Conservation (phyloP, 1,140 invertebrate species). For the Scaptomyza pallida region DNA sequence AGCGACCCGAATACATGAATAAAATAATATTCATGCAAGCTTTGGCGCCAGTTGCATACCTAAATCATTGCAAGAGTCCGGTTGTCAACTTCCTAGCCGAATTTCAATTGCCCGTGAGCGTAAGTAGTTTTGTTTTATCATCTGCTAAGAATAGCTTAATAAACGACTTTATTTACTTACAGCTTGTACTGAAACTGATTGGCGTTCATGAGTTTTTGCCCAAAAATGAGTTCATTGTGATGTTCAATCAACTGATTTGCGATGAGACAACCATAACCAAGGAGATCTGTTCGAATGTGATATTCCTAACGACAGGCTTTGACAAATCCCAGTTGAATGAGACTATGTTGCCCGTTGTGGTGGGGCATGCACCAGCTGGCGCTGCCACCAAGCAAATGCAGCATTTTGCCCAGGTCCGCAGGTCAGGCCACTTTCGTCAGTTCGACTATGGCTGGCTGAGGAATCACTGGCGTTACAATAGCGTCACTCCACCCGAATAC, state of each 20-base stretch:
- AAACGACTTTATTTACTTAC: neutral
- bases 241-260: conserved; percentile 84
- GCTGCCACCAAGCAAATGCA: conserved; percentile 90
- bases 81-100: conserved; percentile 75
- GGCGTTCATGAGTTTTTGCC: conserved; percentile 86
- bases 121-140: conserved; percentile 45
- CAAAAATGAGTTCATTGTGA: conserved; percentile 82
- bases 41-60: conserved; percentile 86
- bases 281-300: conserved; percentile 85
- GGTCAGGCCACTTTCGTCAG: conserved; percentile 84
- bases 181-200: conserved; percentile 81
- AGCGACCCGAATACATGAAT: conserved; percentile 87
- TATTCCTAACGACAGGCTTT: conserved; percentile 86
- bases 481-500: conserved; percentile 87
- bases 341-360: conserved; percentile 89
- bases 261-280: conserved; percentile 83
- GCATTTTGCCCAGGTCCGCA: conserved; percentile 88
- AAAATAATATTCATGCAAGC: conserved; percentile 87
- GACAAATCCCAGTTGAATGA: conserved; percentile 85
- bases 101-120: conserved; percentile 70
- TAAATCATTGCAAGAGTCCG: conserved; percentile 81
- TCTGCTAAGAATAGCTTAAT: neutral
- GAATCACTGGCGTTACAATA: conserved; percentile 84
- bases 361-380: conserved; percentile 91
- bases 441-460: conserved; percentile 84